Base-by-base conservation (phyloP, 2,888 invertebrate species). In the Cosmopolites sordidus region DNA sequence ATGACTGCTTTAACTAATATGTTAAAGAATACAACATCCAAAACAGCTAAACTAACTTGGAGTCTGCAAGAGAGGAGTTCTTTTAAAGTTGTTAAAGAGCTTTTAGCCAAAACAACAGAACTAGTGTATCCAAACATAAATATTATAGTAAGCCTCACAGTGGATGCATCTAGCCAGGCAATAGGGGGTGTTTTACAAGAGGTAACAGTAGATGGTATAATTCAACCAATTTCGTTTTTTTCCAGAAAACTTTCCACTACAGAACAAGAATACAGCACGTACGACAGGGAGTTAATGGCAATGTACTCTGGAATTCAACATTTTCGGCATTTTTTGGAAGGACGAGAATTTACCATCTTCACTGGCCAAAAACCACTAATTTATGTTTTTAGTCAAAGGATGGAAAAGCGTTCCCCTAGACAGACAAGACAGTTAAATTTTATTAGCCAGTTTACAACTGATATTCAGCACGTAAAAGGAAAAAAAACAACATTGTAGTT, bases 251-350 rank as follows among this genome's bases (percentile, higher is more conserved):
- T 54, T 1, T 39, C 41, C 1, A 6, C 14, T 2, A 41, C 53
- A 6, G 16, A 53, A n/a, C 16, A 11, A 14, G 71, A 69, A 5
- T 75, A 73, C 42, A 68, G 69, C 12, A 66, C 66, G 16, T 74
- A 73, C 53, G 72, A 75, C 48, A 27, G 71, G 1, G 72, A 74
- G 58, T 63, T 75, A 0, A 58, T 71, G 2, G 73, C 72, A 0
- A 67, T 69, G 2, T 74, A 72, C 48, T 55, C 62, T 43, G 67
- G 68, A 0, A 60, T 74, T 0, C 65, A 65, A 44, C 59, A 70
- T 51, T 73, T 73, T 57, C 58, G 66, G 6, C 62, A 69, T 22
- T 64, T 71, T 62, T 37, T 75, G 0, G 74, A 76, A 62, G 71
- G 66, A 0, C 57, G 66, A 27, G 15, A 66, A 40, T 65, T 70